phyloP scores from a whole-genome alignment of 2,797 vertebrate genomes.

The Podarcis lilfordi region DNA sequence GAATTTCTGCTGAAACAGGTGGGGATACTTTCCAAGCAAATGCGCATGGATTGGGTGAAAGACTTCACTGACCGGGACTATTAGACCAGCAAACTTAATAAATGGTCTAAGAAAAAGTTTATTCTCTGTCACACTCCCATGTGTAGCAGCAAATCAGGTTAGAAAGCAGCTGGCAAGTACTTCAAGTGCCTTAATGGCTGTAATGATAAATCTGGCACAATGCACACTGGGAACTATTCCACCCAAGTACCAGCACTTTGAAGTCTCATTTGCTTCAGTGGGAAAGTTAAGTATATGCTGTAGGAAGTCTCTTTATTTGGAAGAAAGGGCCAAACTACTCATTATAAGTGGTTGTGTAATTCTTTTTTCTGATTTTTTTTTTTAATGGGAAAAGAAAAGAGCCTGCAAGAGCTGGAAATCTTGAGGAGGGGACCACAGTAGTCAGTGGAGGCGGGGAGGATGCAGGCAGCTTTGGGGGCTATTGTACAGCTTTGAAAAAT shows the following conservation, averaged over 20 bases:
- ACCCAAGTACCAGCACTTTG: not conserved
- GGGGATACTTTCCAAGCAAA: not conserved
- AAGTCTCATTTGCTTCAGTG: not conserved
- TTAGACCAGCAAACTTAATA: not conserved
- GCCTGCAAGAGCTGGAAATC: not conserved
- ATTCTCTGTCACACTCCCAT: not conserved
- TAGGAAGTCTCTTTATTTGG: too few species aligned
- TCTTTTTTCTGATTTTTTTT: not conserved
- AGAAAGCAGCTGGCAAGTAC: not conserved
- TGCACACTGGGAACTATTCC: not conserved
- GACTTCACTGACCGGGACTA: not conserved
- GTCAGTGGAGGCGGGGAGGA: too few species aligned
- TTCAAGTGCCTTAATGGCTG: not conserved
- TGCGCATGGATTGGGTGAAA: not conserved
- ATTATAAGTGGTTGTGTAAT: not conserved
- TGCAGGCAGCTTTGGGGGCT: not conserved
- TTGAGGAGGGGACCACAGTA: not conserved
- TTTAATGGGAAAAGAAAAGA: not conserved
- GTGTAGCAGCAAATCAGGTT: not conserved
- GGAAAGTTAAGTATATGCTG: not conserved
- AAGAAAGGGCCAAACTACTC: not conserved
- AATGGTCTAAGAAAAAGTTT: not conserved
- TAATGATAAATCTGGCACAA: conserved; percentile 2
- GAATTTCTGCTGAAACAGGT: not conserved
- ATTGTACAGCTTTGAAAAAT: not conserved